A percentile compares a stretch with the other conserved stretches of the same genome.
These are phyloP conservation scores for Narcine bancroftii DNA, from an alignment of 2,113 vertebrate genomes.

Conservation along the genomic window DNA sequence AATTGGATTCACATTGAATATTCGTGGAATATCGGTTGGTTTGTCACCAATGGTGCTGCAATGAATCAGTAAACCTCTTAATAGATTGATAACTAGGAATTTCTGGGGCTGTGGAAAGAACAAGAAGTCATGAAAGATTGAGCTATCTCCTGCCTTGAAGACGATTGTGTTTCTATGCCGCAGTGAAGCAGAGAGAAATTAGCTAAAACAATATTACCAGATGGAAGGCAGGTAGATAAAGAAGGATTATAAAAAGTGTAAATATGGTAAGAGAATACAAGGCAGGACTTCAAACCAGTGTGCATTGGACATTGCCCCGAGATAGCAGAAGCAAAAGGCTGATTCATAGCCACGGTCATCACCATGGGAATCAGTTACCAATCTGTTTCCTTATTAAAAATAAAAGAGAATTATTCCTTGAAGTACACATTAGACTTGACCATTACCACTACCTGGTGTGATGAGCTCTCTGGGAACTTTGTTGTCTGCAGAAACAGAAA, in stretches of 20 bases:
- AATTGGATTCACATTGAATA: not conserved
- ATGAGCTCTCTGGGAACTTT: not conserved
- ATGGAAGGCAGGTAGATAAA: not conserved
- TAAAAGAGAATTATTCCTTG: not conserved
- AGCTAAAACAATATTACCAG: not conserved
- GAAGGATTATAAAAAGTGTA: not conserved
- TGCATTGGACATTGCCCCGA: not conserved
- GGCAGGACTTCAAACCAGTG: not conserved
- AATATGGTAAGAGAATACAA: too few species aligned
- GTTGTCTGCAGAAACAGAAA: not conserved
- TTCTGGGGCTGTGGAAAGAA: not conserved
- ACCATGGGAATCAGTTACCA: not conserved
- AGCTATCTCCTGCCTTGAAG: not conserved
- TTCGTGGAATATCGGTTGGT: too few species aligned
- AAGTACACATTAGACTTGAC: not conserved
- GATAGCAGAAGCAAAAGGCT: not conserved
- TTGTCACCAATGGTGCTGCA: too few species aligned
- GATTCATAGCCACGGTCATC: too few species aligned
- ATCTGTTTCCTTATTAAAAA: not conserved
- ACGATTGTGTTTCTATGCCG: not conserved
- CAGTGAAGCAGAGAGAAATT: not conserved
- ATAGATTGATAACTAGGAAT: not conserved
- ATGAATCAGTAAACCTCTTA: not conserved
- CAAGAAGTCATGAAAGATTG: not conserved
- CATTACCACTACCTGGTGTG: too few species aligned